A percentile compares a stretch with the other conserved stretches of the same genome.
Evolutionary conservation across 2,888 invertebrate genomes (phyloP).

Genomic region (Serrognathus titanus): DNA sequence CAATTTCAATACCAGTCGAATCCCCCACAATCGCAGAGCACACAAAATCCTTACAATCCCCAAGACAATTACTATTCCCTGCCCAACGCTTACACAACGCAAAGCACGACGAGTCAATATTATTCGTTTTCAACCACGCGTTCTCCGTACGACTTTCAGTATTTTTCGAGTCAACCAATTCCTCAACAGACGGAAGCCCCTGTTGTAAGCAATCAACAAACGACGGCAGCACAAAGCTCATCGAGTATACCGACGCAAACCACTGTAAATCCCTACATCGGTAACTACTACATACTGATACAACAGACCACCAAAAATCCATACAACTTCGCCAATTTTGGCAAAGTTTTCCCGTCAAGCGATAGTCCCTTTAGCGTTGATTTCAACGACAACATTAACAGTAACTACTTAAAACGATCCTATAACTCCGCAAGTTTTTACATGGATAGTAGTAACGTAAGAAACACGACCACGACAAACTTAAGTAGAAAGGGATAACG

Average conservation of each 20-base stretch:
- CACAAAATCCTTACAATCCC: slow-evolving; percentile 19
- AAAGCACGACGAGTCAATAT: slow-evolving; percentile 23
- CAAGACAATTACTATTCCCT: slow-evolving; percentile 7
- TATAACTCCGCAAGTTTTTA: slow-evolving; percentile 50
- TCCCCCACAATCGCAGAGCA: slow-evolving; percentile 4
- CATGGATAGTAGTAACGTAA: slow-evolving; percentile 42
- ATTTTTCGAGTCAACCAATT: slow-evolving; percentile 30
- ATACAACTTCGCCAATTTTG: slow-evolving; percentile 51
- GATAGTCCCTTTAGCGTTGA: slow-evolving; percentile 29
- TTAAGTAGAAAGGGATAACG: neutral
- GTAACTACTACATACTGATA: slow-evolving; percentile 47
- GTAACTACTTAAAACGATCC: slow-evolving; percentile 50
- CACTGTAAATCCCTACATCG: slow-evolving; percentile 56
- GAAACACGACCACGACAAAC: slow-evolving; percentile 31
- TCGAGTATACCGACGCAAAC: slow-evolving; percentile 36
- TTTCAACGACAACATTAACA: slow-evolving; percentile 40
- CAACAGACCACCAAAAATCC: slow-evolving; percentile 56
- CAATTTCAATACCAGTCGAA: slow-evolving; percentile 9
- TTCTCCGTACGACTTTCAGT: slow-evolving; percentile 41
- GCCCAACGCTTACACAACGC: slow-evolving; percentile 21
- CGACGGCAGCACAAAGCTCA: slow-evolving; percentile 1
- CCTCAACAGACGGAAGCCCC: slow-evolving; percentile 4
- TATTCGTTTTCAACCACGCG: slow-evolving; percentile 39
- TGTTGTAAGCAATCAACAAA: neutral
- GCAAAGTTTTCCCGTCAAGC: slow-evolving; percentile 34